A percentile compares a stretch with the other conserved stretches of the same genome.
Evolutionary conservation across 2,888 invertebrate species (phyloP).

Genomic region (Plebejus melissa): DNA sequence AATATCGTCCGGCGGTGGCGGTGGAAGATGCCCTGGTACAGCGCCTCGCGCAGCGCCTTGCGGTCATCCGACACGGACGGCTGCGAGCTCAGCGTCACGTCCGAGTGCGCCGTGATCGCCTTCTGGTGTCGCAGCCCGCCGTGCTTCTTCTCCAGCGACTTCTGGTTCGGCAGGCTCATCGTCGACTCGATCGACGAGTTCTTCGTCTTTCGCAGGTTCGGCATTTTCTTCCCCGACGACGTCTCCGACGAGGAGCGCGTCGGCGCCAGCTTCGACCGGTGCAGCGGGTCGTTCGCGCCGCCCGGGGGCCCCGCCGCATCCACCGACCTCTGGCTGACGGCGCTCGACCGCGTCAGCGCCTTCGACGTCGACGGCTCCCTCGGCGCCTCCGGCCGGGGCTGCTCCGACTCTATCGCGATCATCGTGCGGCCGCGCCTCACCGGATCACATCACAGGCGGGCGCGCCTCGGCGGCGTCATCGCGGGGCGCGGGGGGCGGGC

Average conservation of each 20-base stretch:
- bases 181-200: slow-evolving; percentile 76
- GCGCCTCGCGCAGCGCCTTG: slow-evolving; percentile 84
- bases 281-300: slow-evolving; percentile 65
- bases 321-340: slow-evolving; percentile 80
- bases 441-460: slow-evolving; percentile 68
- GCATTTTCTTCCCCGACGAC: slow-evolving; percentile 64
- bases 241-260: slow-evolving; percentile 71
- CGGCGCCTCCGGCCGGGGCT: slow-evolving; percentile 60
- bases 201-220: slow-evolving; percentile 71
- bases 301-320: slow-evolving; percentile 77
- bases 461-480: slow-evolving; percentile 66
- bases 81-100: slow-evolving; percentile 73
- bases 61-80: slow-evolving; percentile 78
- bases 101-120: slow-evolving; percentile 80
- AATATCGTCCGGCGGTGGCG: slow-evolving; percentile 87
- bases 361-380: slow-evolving; percentile 64
- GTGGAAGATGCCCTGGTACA: slow-evolving; percentile 88
- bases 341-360: slow-evolving; percentile 80
- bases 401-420: slow-evolving; percentile 71
- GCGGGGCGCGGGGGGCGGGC: slow-evolving; percentile 69
- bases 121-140: slow-evolving; percentile 80
- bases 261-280: slow-evolving; percentile 70
- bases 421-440: slow-evolving; percentile 42
- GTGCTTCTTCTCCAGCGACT: slow-evolving; percentile 74
- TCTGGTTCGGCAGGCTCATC: slow-evolving; percentile 75